Percentiles rank a stretch among this genome's conserved stretches.
Evolutionary conservation across 30 jellyfish, hydroid and myxozoan genomes (phyloP).

Genomic region (Aurelia sp.): DNA sequence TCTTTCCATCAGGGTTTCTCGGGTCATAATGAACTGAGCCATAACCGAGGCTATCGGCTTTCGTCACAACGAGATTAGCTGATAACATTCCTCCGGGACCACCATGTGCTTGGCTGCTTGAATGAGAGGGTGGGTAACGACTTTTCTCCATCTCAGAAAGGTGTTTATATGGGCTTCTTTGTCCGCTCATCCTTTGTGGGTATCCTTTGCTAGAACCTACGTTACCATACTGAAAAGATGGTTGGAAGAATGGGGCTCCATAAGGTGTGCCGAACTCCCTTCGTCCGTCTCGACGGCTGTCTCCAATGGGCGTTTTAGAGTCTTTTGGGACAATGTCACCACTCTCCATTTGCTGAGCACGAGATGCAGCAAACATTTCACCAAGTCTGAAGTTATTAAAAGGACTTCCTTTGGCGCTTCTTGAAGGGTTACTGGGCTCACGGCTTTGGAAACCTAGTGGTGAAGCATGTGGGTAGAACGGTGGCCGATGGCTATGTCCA

Average conservation of each 20-base stretch:
- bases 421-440: constrained; percentile 60
- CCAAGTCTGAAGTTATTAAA: constrained; percentile 44
- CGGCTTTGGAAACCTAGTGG: constrained; percentile 68
- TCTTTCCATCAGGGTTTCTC: constrained; percentile 61
- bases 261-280: constrained; percentile 54
- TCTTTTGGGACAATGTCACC: constrained; percentile 38
- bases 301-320: constrained; percentile 52
- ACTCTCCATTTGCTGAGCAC: constrained; percentile 49
- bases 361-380: constrained; percentile 56
- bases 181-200: constrained; percentile 58
- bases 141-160: constrained; percentile 53
- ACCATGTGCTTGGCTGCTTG: constrained; percentile 68
- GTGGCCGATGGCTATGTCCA: constrained; percentile 69
- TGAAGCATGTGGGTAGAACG: constrained; percentile 65
- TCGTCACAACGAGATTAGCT: constrained; percentile 63
- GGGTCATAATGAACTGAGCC: constrained; percentile 71
- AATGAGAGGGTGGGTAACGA: constrained; percentile 55
- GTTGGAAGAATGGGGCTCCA: constrained; percentile 48
- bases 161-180: constrained; percentile 75
- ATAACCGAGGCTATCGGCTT: constrained; percentile 68
- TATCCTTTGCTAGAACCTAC: constrained; percentile 42
- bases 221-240: constrained; percentile 47
- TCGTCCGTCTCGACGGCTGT: constrained; percentile 45
- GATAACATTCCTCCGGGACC: constrained; percentile 74
- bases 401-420: constrained; percentile 72